Evolutionary conservation across 1,140 invertebrate genomes (phyloP).

Genomic region (Leguminivora glycinivorella): DNA sequence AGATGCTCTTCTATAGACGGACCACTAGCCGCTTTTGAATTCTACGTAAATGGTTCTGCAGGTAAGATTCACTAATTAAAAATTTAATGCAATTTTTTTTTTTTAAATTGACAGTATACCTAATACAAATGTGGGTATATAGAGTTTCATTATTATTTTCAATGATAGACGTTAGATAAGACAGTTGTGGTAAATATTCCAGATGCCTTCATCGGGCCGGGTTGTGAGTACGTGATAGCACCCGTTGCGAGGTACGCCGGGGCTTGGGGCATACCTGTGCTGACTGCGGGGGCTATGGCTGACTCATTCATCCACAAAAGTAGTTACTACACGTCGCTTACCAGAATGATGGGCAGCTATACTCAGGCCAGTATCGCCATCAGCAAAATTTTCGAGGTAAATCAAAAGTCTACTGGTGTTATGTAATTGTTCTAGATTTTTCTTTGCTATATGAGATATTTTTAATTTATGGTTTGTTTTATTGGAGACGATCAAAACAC

Average conservation of each 20-base stretch:
- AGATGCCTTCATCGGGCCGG: constrained; percentile 94
- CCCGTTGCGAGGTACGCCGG: constrained; percentile 93
- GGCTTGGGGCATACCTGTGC: constrained; percentile 92
- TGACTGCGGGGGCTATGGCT: constrained; percentile 91
- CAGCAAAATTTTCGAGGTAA: constrained; percentile 72
- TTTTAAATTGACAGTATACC: constrained; percentile 29
- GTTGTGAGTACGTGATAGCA: constrained; percentile 94
- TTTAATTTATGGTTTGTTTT: constrained; percentile 12
- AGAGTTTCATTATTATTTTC: too few species aligned
- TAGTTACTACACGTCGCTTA: constrained; percentile 87
- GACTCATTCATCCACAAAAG: constrained; percentile 87
- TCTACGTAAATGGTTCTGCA: constrained; percentile 84
- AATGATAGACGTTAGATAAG: constrained; percentile 6
- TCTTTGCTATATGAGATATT: constrained; percentile 17
- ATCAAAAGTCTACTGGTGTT: constrained; percentile 27
- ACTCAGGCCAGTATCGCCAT: constrained; percentile 86
- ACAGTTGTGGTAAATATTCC: constrained; percentile 37
- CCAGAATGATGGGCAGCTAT: constrained; percentile 92
- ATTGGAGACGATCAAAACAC: not conserved
- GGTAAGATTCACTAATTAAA: constrained; percentile 76
- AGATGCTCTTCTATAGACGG: constrained; percentile 89
- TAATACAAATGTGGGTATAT: too few species aligned
- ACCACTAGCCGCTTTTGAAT: constrained; percentile 88
- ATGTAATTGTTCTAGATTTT: constrained; percentile 13
- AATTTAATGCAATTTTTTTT: not conserved